phyloP scores from a whole-genome alignment of 2,888 invertebrate genomes.

The Bombylius discolor region DNA sequence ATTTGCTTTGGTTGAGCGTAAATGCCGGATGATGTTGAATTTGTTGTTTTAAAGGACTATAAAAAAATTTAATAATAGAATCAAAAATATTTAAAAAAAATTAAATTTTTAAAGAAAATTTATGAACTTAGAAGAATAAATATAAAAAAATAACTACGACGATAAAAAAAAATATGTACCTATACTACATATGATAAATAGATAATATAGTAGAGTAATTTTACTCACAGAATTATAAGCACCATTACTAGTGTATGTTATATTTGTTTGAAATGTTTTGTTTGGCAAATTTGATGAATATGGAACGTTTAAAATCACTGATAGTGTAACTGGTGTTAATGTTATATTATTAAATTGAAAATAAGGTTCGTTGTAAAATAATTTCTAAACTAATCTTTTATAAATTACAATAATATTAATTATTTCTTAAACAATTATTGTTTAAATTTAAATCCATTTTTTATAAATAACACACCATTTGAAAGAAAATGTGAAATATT shows the following conservation, averaged over 20 bases:
- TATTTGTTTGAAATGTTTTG: conserved; percentile 16
- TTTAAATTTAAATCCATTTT: too few species aligned
- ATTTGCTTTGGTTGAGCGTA: conserved; percentile 37
- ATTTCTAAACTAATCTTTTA: too few species aligned
- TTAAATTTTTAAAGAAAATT: not conserved
- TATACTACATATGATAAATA: too few species aligned
- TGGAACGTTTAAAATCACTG: too few species aligned
- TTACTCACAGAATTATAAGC: conserved; percentile 3
- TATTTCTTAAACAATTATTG: too few species aligned
- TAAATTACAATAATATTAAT: too few species aligned
- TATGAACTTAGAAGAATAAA: not conserved
- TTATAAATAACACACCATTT: too few species aligned
- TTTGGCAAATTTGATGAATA: not conserved
- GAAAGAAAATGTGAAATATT: too few species aligned
- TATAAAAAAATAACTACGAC: too few species aligned
- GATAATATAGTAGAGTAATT: conserved; percentile 12
- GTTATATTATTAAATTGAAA: not conserved
- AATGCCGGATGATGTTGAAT: conserved; percentile 28
- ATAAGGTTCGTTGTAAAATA: too few species aligned
- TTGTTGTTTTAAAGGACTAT: conserved; percentile 33
- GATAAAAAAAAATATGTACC: too few species aligned
- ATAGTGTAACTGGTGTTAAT: not conserved
- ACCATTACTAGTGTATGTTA: conserved; percentile 29
- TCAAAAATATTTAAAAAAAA: not conserved
- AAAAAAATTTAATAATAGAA: conserved; percentile 2